Evolutionary conservation across 1,140 invertebrate species (phyloP).

Genomic region (Lordiphosa collinella): DNA sequence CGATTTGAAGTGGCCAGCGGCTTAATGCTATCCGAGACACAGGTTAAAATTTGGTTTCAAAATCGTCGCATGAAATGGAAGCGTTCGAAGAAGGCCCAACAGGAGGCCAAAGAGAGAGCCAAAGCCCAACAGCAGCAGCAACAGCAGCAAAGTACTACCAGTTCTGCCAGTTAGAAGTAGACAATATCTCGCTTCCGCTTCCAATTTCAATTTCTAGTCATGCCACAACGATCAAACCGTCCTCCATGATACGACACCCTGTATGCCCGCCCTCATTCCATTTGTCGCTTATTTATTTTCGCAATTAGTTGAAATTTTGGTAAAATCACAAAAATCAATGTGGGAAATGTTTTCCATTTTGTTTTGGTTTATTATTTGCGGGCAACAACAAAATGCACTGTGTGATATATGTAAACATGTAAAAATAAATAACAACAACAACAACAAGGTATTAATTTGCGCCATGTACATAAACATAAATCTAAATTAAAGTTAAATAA

Average conservation of each 20-base stretch:
- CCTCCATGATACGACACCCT: constrained; percentile 54
- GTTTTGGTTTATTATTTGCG: constrained; percentile 11
- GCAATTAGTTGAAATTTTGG: constrained; percentile 62
- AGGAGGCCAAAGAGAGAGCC: constrained; percentile 82
- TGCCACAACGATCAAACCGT: constrained; percentile 36
- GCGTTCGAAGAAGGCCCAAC: constrained; percentile 94
- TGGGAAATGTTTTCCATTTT: constrained; percentile 17
- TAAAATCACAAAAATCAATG: constrained; percentile 15
- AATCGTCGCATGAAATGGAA: constrained; percentile 98
- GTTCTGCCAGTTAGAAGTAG: constrained; percentile 44
- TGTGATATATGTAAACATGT: constrained; percentile 69
- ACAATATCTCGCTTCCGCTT: constrained; percentile 6
- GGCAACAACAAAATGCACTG: constrained; percentile 40
- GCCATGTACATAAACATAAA: constrained; percentile 60
- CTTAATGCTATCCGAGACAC: constrained; percentile 98
- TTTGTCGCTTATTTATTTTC: constrained; percentile 47
- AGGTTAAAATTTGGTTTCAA: constrained; percentile 99
- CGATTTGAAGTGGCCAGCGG: constrained; percentile 99
- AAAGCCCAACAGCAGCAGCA: constrained; percentile 71
- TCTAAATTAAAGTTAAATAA: constrained; percentile 34
- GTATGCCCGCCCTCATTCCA: constrained; percentile 37
- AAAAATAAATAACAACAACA: constrained; percentile 41
- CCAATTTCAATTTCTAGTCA: constrained; percentile 43
- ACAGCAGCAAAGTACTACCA: constrained; percentile 37
- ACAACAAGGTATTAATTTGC: not conserved